A percentile compares a stretch with the other conserved stretches of the same genome.
These are phyloP conservation scores for Leptobrachium leishanense DNA, from an alignment of 2,113 vertebrate species.

Conservation along the genomic window DNA sequence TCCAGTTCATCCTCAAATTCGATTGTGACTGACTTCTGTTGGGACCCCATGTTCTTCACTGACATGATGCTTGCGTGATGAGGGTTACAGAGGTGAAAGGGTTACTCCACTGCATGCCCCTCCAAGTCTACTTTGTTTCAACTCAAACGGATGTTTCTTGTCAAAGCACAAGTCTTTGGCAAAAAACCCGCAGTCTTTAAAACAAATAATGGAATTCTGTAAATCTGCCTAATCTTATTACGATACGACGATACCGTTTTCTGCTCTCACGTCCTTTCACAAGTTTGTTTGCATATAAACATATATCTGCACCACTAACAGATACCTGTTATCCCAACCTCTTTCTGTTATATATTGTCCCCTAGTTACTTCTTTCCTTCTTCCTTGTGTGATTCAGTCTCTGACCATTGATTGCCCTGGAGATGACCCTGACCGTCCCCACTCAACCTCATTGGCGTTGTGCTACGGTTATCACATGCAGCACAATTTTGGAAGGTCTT, in stretches of 20 bases:
- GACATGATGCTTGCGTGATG: background rate
- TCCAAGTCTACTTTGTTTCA: background rate
- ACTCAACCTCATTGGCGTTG: slow-evolving; percentile 3
- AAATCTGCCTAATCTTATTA: slow-evolving; percentile 31
- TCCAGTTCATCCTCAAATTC: background rate
- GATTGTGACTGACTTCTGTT: too few relatives aligned
- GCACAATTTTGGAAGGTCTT: slow-evolving; percentile 12
- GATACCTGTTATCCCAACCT: too few relatives aligned
- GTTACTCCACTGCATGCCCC: slow-evolving; percentile 2
- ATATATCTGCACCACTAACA: too few relatives aligned
- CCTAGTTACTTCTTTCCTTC: background rate
- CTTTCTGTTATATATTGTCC: too few relatives aligned
- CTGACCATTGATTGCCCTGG: slow-evolving; percentile 6
- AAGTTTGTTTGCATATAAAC: too few relatives aligned
- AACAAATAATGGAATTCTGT: slow-evolving; percentile 18
- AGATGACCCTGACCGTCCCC: background rate
- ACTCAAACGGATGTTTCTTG: slow-evolving; percentile 23
- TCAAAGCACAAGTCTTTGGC: slow-evolving; percentile 31
- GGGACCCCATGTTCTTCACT: too few relatives aligned
- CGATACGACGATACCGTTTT: background rate
- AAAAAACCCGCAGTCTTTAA: slow-evolving; percentile 22
- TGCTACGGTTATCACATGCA: slow-evolving; percentile 15
- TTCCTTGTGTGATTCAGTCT: background rate
- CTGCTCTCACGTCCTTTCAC: too few relatives aligned
- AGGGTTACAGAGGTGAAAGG: slow-evolving; percentile 2